Conservation (phyloP, 1,140 invertebrate species). For the Ceratoteleas bidentatus region DNA sequence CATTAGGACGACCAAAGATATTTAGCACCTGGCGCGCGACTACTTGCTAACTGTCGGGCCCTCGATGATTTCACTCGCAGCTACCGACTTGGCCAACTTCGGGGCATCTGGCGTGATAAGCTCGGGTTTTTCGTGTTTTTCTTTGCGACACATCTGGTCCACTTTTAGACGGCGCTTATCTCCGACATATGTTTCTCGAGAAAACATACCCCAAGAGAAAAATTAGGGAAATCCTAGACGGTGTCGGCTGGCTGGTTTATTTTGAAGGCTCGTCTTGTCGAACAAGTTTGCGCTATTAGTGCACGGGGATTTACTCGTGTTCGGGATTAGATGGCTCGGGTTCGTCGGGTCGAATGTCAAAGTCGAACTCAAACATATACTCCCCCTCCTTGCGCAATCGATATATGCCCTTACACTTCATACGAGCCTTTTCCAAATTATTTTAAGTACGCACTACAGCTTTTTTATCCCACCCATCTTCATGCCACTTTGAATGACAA, state of each 20-base stretch:
- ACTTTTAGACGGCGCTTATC: conserved; percentile 11
- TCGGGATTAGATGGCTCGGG: too few relatives aligned
- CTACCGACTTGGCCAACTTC: conserved; percentile 27
- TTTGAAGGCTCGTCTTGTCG: conserved; percentile 2
- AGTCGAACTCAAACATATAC: too few relatives aligned
- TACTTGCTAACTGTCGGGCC: conserved; percentile 43
- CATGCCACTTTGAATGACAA: background rate
- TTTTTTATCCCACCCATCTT: too few relatives aligned
- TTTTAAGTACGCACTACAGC: too few relatives aligned
- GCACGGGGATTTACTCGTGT: background rate
- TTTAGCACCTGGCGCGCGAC: conserved; percentile 54
- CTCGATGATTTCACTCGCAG: conserved; percentile 35
- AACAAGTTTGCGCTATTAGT: conserved; percentile 5
- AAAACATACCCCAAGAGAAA: conserved; percentile 35
- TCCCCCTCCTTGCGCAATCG: too few relatives aligned
- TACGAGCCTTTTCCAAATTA: too few relatives aligned
- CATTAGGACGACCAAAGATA: conserved; percentile 54
- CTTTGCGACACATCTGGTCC: conserved; percentile 22
- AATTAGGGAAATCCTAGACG: conserved; percentile 8
- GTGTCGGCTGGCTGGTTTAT: background rate
- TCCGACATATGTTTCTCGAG: conserved; percentile 23
- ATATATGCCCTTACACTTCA: too few relatives aligned
- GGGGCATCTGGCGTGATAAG: conserved; percentile 32
- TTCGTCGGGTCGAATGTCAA: too few relatives aligned
- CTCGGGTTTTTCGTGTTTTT: conserved; percentile 15